These are phyloP conservation scores for Loxodonta africana DNA, from an alignment of 2,113 vertebrate species.

Conservation along the genomic window DNA sequence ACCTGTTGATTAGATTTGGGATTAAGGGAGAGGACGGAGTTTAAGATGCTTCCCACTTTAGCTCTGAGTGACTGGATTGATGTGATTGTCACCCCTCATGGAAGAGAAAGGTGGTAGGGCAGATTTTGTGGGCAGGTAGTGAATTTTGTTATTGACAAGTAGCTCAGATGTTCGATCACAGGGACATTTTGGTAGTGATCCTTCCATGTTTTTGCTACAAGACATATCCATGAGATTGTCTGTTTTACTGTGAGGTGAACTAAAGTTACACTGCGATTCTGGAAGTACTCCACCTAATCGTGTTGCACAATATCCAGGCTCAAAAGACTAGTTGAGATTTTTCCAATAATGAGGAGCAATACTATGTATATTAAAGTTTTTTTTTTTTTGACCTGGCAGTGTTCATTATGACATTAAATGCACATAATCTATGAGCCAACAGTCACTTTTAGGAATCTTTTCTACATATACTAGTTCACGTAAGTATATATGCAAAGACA, in stretches of 20 bases:
- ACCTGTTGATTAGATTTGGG: slow-evolving; percentile 1
- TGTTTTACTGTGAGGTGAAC: slow-evolving; percentile 15
- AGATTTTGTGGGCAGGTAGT: slow-evolving; percentile 10
- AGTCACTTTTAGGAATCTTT: too few relatives aligned
- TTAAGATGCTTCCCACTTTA: slow-evolving; percentile 40
- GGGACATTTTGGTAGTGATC: slow-evolving; percentile 45
- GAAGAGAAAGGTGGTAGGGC: neutral
- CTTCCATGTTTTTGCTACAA: slow-evolving; percentile 51
- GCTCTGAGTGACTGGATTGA: neutral
- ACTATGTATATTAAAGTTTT: slow-evolving; percentile 15
- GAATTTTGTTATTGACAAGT: slow-evolving; percentile 33
- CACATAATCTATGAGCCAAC: too few relatives aligned
- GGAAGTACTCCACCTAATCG: neutral
- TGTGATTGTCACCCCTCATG: neutral
- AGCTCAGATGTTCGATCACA: slow-evolving; percentile 24
- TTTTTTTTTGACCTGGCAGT: neutral
- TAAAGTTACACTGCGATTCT: slow-evolving; percentile 46
- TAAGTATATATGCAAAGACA: too few relatives aligned
- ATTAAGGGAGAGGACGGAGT: neutral
- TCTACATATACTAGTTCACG: too few relatives aligned
- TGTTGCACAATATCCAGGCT: neutral
- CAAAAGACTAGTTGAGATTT: slow-evolving; percentile 58
- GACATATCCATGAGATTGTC: slow-evolving; percentile 1
- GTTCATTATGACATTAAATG: too few relatives aligned
- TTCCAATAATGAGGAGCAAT: slow-evolving; percentile 2